Base-by-base conservation (phyloP, 2,113 vertebrate species). In the Ranitomeya variabilis region DNA sequence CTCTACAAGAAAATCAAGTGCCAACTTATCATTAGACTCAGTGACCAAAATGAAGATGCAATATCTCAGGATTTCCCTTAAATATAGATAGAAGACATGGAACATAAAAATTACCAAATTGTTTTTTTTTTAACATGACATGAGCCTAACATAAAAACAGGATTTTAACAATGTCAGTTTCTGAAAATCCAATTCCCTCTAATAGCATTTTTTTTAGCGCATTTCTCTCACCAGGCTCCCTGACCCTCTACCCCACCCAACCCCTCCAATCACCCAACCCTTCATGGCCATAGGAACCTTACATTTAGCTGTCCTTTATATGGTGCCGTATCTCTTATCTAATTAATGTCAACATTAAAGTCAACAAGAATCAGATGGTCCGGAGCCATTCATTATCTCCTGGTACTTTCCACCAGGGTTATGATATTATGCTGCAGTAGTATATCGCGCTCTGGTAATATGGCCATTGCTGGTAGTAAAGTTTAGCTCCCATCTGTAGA, bases 211-310 rank as follows among this genome's bases (percentile, higher is more conserved):
- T 37, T 31, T 18, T 45, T 8, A 19, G 16, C 45, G 21, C 1
- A 3, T 37, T 37, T 37, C 26, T 15, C 15, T 31, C 7, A 73
- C 0, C 69, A 16, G 12, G 23, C 23, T 45, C 5, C 21, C 21
- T 51, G 37, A 18, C 51, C 31, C 21, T 37, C 37, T 8, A 82
- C 26, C 31, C n/a, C 15, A 37, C 16, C 59, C 23, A 52, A 26
- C 12, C 31, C 60, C 37, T 51, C 37, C 45, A 23, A 16, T 45
- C 26, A 1, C 78, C 54, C 79, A 23, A 19, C 23, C 62, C 54
- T 7, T 23, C 26, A 21, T 10, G 31, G 45, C 45, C 54, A 54
- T n/a, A 84, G 93, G 90, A 80, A 92, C 92, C 92, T 91, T 76
- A 74, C 80, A 87, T 87, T 80, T 69, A 73, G 23, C 45, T 88